Base-by-base conservation (phyloP, 2,797 vertebrate species). In the Periophthalmus magnuspinnatus region DNA sequence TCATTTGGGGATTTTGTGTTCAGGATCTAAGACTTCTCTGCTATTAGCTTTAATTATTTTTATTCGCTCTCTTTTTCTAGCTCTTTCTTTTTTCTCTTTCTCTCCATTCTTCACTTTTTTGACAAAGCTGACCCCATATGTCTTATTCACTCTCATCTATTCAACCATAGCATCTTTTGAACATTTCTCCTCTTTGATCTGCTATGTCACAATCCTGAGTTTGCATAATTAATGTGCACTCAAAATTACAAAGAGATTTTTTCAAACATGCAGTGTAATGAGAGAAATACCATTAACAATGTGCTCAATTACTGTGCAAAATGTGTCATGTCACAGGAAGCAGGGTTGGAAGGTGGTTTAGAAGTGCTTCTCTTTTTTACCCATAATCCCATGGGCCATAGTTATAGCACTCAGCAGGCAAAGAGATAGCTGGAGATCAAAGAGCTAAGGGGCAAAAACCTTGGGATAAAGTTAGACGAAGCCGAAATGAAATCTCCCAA, bases 31-130 rank as follows among this genome's bases (percentile, higher is more conserved):
- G 74, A 72, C 79, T 84, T 85, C 75, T 81, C 81, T 86, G 65
- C 75, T 70, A 78, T 84, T 85, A 79, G 77, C 68, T 89, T 70
- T 86, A 86, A 91, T 90, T 85, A 84, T 78, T 76, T 83, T 82
- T 68, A 81, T 72, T 67, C 68, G 57, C 64, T 71, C 54, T 55
- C 65, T 32, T 62, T 67, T 76, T 52, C 1, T 75, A 28, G 28
- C 28, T 28, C 28, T 28, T 28, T 28, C 28, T 28, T 28, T 4
- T 45, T 82, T 83, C 69, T 83, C 69, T 81, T 72, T 68, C 67
- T 67, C 61, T 72, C 41, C 47, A 62, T 36, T 59, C 65, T 67
- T 77, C 45, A 38, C 45, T 45, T 72, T 72, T 74, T 74, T 67
- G 69, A 68, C 67, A 81, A 57, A 70, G 79, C 72, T 52, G 22